Conservation (phyloP, 2,888 invertebrate species). For the Ochropacha duplaris region DNA sequence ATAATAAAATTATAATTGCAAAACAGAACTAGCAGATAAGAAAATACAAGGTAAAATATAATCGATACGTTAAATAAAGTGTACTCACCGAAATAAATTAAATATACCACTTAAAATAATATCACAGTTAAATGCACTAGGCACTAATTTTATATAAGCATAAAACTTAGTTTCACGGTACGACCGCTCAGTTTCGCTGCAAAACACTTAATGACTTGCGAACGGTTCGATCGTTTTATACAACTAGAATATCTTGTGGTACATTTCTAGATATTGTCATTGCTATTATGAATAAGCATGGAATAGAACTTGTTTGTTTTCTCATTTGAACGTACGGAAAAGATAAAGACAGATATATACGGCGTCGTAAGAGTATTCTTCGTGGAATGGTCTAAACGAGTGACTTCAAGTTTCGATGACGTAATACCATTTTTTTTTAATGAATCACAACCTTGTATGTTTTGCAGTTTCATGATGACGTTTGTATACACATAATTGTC, state of each 20-base stretch:
- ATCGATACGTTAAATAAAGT: neutral
- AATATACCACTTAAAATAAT: neutral
- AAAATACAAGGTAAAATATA: neutral
- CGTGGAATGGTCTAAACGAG: neutral
- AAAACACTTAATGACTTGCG: neutral
- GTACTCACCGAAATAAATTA: neutral
- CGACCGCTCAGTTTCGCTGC: neutral
- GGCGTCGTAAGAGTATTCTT: neutral
- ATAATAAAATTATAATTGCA: neutral
- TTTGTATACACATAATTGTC: neutral
- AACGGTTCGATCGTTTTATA: neutral
- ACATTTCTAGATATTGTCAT: neutral
- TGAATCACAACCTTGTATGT: constrained; percentile 9
- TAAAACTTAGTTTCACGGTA: neutral
- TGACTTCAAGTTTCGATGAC: neutral
- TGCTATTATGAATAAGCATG: neutral
- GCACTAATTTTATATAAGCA: too few species aligned
- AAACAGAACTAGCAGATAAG: neutral
- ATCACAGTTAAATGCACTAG: neutral
- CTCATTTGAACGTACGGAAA: neutral
- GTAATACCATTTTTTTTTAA: constrained; percentile 7
- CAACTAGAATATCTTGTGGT: neutral
- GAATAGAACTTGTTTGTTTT: neutral
- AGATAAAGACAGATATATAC: neutral
- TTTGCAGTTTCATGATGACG: neutral